phyloP scores from a whole-genome alignment of 2,113 vertebrate genomes.

The Malurus alboscapulatus region DNA sequence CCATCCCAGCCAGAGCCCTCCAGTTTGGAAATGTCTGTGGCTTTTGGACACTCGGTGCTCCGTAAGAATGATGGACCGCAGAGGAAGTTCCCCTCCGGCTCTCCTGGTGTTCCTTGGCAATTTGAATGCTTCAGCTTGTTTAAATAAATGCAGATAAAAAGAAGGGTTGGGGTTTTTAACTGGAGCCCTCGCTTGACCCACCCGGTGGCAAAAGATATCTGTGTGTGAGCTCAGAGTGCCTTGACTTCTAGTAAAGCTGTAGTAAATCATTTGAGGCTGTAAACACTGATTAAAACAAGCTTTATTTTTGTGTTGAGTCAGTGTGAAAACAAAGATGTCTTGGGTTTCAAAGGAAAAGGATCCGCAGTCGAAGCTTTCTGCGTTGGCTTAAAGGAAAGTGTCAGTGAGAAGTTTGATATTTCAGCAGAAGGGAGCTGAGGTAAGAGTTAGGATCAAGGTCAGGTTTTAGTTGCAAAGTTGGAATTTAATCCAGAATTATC shows the following conservation, averaged over 20 bases:
- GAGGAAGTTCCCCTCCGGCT: not conserved
- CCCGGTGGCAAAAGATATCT: not conserved
- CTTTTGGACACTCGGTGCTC: not conserved
- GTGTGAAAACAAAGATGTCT: not conserved
- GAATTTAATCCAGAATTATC: not conserved
- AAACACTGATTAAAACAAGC: not conserved
- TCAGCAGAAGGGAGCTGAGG: not conserved
- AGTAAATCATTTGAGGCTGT: not conserved
- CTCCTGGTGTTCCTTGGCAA: not conserved
- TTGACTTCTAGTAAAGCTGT: not conserved
- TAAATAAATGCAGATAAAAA: not conserved
- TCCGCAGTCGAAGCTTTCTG: not conserved
- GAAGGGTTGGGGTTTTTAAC: not conserved
- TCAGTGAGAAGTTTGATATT: not conserved
- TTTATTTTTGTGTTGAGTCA: not conserved
- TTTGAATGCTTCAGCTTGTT: not conserved
- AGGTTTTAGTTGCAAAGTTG: not conserved
- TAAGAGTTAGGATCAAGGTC: not conserved
- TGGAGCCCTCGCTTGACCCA: accelerated
- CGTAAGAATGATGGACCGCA: not conserved
- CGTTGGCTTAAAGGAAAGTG: not conserved
- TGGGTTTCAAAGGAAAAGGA: not conserved
- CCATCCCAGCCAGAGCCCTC: not conserved
- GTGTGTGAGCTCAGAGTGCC: not conserved
- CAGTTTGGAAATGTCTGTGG: not conserved